These are phyloP conservation scores for Paramisgurnus dabryanus DNA, from an alignment of 2,113 vertebrate genomes.

Conservation along the genomic window DNA sequence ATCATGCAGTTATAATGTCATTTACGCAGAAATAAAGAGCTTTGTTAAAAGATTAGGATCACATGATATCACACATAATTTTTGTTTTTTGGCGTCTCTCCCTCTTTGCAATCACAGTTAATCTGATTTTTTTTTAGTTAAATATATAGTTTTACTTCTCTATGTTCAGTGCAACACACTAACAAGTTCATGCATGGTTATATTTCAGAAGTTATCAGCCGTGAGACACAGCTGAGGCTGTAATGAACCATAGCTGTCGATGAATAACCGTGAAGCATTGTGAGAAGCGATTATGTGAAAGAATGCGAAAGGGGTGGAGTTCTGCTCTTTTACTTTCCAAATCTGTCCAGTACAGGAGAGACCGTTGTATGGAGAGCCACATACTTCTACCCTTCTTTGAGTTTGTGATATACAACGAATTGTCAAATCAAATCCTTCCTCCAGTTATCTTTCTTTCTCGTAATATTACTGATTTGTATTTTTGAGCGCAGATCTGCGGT, in stretches of 20 bases:
- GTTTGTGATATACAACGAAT: neutral
- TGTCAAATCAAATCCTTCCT: neutral
- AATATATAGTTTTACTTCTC: no score
- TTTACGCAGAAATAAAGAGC: no score
- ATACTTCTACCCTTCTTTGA: neutral
- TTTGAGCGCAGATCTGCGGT: constrained; percentile 29
- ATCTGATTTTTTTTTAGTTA: no score
- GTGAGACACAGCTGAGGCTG: constrained; percentile 49
- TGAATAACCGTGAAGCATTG: constrained; percentile 58
- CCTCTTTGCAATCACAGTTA: no score
- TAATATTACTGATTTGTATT: constrained; percentile 50
- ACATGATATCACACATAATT: no score
- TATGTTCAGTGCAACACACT: neutral
- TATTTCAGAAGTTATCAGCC: constrained; percentile 39
- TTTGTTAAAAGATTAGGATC: no score
- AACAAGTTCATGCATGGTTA: neutral
- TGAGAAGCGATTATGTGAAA: constrained; percentile 60
- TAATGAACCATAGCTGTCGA: constrained; percentile 48
- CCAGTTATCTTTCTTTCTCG: constrained; percentile 43
- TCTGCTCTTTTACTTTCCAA: constrained; percentile 69
- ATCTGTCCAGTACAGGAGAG: constrained; percentile 56
- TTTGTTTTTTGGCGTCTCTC: no score
- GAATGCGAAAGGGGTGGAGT: constrained; percentile 75
- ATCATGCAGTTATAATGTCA: no score
- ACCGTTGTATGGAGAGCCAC: constrained; percentile 49